phyloP scores from a whole-genome alignment of 1,140 invertebrate species.

The Cotesia typhae region DNA sequence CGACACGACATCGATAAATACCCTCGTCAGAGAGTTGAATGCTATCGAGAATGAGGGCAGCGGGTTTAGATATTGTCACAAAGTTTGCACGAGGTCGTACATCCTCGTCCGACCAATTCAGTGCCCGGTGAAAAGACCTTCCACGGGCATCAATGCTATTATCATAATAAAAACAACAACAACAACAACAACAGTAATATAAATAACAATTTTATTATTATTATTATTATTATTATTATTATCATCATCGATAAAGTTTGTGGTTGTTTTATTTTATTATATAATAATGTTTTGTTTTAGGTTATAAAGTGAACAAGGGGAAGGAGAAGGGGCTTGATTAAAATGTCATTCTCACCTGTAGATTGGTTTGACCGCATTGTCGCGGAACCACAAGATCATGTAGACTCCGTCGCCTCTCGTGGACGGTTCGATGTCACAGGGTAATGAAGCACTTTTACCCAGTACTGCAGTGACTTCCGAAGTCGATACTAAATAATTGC shows the following conservation, averaged over 20 bases:
- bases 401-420: slow-evolving; percentile 83
- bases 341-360: slow-evolving; percentile 75
- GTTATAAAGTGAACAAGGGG: not conserved
- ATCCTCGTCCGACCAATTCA: slow-evolving; percentile 81
- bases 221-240: slow-evolving; percentile 1
- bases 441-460: slow-evolving; percentile 78
- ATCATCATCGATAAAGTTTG: not conserved
- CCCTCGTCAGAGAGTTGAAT: slow-evolving; percentile 86
- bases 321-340: not conserved
- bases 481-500: slow-evolving; percentile 71
- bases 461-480: slow-evolving; percentile 82
- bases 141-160: slow-evolving; percentile 83
- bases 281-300: not conserved
- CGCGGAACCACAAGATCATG: slow-evolving; percentile 91
- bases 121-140: slow-evolving; percentile 77
- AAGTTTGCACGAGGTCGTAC: slow-evolving; percentile 84
- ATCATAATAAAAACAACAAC: slow-evolving; percentile 30
- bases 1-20: slow-evolving; percentile 86
- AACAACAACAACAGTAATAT: not conserved
- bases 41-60: slow-evolving; percentile 80
- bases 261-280: not conserved
- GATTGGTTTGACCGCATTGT: slow-evolving; percentile 82
- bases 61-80: slow-evolving; percentile 76
- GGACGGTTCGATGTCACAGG: slow-evolving; percentile 83
- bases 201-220: not conserved